Base-by-base conservation (phyloP, 1,140 invertebrate genomes). In the Asobara japonica region DNA sequence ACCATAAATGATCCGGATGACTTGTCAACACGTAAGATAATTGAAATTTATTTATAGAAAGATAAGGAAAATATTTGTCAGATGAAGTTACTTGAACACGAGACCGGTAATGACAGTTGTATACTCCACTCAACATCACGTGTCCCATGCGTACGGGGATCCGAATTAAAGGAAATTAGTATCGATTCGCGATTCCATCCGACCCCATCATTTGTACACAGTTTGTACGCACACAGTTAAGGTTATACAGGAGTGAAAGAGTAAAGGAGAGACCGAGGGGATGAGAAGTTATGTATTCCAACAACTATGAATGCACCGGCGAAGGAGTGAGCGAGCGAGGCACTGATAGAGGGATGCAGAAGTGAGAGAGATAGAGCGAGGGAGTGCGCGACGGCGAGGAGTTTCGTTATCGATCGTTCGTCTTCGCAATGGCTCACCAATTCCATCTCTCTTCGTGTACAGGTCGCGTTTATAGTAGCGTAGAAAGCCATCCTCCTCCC, bases 331-430 rank as follows among this genome's bases (percentile, higher is more conserved):
- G n/a, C n/a, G 31, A 36, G 11, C 31, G 31, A 36, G 31, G 31
- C 31, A 36, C 31, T 36, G 31, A 11, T 5, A 6, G 5, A 36
- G 31, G 11, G 11, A 36, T 11, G 31, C 5, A 11, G 31, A 36
- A 36, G 31, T 6, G 31, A 16, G 41, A 31, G 33, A 29, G 62
- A 11, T 27, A 65, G 16, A 65, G n/a, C 0, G 13, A 27, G 11
- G 30, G 65, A 38, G 36, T 48, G 27, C 18, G 27, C 5, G 27
- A 48, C 10, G 30, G 65, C 3, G 36, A 69, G 10, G 48, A 25
- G 51, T 71, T 73, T 73, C 61, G 38, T 65, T 73, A 73, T 73
- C 72, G 72, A 73, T 73, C 72, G 61, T 69, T 11, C 45, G 65
- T 68, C 65, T 73, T 73, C 10, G 65, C 56, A 41, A 60, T 60